Percentiles rank a stretch among this genome's conserved stretches.
Evolutionary conservation across 2,888 invertebrate genomes (phyloP).

Genomic region (Lochmaea capreae): DNA sequence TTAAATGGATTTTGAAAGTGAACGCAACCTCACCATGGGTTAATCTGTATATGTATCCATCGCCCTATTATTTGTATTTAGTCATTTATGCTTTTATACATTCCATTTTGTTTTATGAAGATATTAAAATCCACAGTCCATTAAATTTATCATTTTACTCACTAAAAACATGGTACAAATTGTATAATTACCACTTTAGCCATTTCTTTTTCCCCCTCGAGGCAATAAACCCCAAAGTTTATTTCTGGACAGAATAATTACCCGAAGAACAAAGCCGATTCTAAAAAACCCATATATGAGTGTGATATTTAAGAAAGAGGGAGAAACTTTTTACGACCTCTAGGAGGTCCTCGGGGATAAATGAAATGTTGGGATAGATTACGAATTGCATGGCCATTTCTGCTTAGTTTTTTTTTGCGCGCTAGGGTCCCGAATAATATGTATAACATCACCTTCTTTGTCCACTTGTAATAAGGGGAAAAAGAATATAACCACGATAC

Average conservation of each 20-base stretch:
- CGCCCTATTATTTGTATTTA: too few species aligned
- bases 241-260: constrained; percentile 42
- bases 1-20: too few species aligned
- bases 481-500: constrained; percentile 45
- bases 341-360: constrained; percentile 62
- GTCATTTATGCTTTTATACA: too few species aligned
- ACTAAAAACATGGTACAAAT: constrained; percentile 14
- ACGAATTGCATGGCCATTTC: constrained; percentile 62
- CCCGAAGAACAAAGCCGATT: constrained; percentile 45
- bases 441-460: constrained; percentile 57
- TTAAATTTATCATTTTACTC: constrained; percentile 1
- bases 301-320: constrained; percentile 59
- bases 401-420: constrained; percentile 62
- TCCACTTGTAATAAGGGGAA: constrained; percentile 58
- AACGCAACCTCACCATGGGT: too few species aligned
- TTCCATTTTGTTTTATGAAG: too few species aligned
- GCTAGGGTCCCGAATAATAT: constrained; percentile 59
- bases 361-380: constrained; percentile 64
- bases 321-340: constrained; percentile 60
- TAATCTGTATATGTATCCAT: too few species aligned
- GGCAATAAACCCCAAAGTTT: constrained; percentile 39
- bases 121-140: too few species aligned
- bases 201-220: constrained; percentile 32
- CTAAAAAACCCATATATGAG: constrained; percentile 57
- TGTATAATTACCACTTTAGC: constrained; percentile 23